Evolutionary conservation across 2,797 vertebrate genomes (phyloP).

Genomic region (Muscicapa striata): DNA sequence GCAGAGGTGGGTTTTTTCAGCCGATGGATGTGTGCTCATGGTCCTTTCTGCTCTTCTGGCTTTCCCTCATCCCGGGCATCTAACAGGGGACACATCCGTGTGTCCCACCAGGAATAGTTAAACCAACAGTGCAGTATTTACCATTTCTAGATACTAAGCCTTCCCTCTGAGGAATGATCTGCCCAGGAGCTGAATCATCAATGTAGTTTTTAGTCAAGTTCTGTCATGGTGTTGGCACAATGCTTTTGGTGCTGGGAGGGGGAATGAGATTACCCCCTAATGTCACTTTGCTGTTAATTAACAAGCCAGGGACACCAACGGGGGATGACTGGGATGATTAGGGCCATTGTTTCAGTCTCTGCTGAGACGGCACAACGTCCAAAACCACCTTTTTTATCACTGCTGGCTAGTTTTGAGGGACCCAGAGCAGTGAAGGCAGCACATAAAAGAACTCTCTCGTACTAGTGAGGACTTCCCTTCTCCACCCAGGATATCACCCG

Average conservation of each 20-base stretch:
- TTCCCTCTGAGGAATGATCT: neutral
- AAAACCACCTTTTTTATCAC: neutral
- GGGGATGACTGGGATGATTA: neutral
- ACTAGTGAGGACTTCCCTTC: neutral
- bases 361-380: neutral
- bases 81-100: neutral
- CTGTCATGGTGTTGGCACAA: neutral
- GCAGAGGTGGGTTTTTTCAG: neutral
- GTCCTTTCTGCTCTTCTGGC: neutral
- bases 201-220: neutral
- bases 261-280: neutral
- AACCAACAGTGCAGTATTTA: neutral
- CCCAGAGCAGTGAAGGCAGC: neutral
- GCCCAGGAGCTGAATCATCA: neutral
- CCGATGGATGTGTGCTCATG: fast-evolving
- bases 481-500: neutral
- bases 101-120: neutral
- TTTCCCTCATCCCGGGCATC: fast-evolving
- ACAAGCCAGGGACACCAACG: neutral
- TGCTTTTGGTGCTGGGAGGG: neutral
- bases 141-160: neutral
- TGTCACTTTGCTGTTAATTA: neutral
- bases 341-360: constrained; percentile 3
- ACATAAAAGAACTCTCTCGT: neutral
- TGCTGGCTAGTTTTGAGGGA: neutral